Conservation (phyloP, 2,888 invertebrate genomes). For the Drosophila engyochracea region DNA sequence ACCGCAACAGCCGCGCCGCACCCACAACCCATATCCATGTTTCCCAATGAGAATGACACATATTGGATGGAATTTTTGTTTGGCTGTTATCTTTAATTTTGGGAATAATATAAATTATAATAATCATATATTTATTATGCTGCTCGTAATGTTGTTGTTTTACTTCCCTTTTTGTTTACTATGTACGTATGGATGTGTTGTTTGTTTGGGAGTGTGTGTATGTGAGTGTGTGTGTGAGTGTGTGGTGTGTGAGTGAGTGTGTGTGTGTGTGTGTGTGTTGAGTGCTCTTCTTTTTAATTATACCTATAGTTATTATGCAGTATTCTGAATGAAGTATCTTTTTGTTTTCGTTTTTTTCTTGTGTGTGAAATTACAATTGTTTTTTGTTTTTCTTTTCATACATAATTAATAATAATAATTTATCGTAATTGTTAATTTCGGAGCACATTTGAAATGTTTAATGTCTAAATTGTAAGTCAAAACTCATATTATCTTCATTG, state of each 20-base stretch:
- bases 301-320: conserved; percentile 66
- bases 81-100: conserved; percentile 82
- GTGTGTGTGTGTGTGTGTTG: conserved; percentile 43
- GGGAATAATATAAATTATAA: conserved; percentile 84
- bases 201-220: conserved; percentile 42
- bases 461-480: conserved; percentile 74
- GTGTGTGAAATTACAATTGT: conserved; percentile 60
- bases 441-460: conserved; percentile 69
- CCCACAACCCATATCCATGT: not conserved
- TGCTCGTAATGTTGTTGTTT: conserved; percentile 73
- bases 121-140: conserved; percentile 74
- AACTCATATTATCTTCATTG: conserved; percentile 72
- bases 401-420: conserved; percentile 54
- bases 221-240: conserved; percentile 51
- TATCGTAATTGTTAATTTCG: conserved; percentile 58
- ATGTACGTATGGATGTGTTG: conserved; percentile 61
- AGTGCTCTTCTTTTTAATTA: conserved; percentile 62
- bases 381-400: conserved; percentile 31
- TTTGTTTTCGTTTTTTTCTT: conserved; percentile 13
- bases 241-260: conserved; percentile 37
- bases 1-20: not conserved
- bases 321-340: conserved; percentile 57
- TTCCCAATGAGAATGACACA: conserved; percentile 41
- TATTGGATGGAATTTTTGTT: conserved; percentile 52
- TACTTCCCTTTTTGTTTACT: conserved; percentile 68